Percentiles rank a stretch among this genome's conserved stretches.
phyloP scores from a whole-genome alignment of 37 sponge, comb jelly and placozoan genomes.

The Oscarella lobularis region DNA sequence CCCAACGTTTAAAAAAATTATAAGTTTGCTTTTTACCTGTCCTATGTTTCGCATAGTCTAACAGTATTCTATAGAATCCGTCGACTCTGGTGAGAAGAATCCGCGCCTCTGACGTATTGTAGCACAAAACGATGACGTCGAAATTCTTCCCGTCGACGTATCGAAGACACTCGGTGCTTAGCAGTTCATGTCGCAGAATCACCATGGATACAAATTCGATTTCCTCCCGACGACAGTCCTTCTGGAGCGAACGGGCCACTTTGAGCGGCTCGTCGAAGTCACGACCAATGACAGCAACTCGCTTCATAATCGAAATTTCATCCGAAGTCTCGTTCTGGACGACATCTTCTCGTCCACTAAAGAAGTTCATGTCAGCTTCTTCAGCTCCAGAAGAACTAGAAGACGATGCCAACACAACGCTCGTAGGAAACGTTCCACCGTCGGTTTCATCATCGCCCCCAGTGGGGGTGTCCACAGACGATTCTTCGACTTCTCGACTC shows the following conservation, averaged over 20 bases:
- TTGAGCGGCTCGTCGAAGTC: slow-evolving; percentile 64
- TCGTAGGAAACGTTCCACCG: too few relatives aligned
- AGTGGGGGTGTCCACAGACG: not conserved
- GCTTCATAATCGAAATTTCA: not conserved
- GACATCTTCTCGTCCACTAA: not conserved
- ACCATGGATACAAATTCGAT: slow-evolving; percentile 42
- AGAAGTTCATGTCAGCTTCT: not conserved
- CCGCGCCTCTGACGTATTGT: slow-evolving; percentile 90
- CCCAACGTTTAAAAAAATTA: too few relatives aligned
- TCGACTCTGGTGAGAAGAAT: slow-evolving; percentile 69
- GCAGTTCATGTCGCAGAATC: slow-evolving; percentile 34
- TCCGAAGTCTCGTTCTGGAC: not conserved
- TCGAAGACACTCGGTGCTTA: slow-evolving; percentile 33
- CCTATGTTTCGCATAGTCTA: too few relatives aligned
- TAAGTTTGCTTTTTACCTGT: too few relatives aligned
- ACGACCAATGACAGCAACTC: slow-evolving; percentile 70
- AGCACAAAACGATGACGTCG: slow-evolving; percentile 68
- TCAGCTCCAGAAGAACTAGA: not conserved
- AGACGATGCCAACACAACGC: not conserved
- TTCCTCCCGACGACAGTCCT: slow-evolving; percentile 10
- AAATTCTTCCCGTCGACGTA: slow-evolving; percentile 29
- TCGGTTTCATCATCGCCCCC: not conserved
- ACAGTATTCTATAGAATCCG: slow-evolving; percentile 68
- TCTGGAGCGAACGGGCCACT: slow-evolving; percentile 28
- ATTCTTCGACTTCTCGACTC: not conserved